A percentile compares a stretch with the other conserved stretches of the same genome.
These are phyloP conservation scores for Phyllotis vaccarum DNA, from an alignment of 2,797 vertebrate genomes.

Conservation along the genomic window DNA sequence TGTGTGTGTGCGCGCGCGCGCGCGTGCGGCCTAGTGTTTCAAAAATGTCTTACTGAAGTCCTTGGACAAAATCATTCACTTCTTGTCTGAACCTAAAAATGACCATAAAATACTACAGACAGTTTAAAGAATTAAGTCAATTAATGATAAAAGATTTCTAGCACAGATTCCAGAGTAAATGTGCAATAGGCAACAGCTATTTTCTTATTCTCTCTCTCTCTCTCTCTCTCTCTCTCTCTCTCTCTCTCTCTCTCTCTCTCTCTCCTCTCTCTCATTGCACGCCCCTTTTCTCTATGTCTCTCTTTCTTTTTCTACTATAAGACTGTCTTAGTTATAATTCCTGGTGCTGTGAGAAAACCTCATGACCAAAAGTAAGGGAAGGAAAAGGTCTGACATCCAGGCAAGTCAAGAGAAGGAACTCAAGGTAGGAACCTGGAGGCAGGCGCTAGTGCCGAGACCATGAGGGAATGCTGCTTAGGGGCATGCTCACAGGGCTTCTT, in stretches of 20 bases:
- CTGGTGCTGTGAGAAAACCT: not conserved
- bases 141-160: not conserved
- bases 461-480: too few relatives aligned
- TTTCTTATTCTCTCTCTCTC: not conserved
- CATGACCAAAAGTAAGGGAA: not conserved
- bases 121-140: not conserved
- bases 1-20: not conserved
- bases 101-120: not conserved
- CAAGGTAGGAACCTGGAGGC: not conserved
- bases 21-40: too few relatives aligned
- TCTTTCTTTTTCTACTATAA: not conserved
- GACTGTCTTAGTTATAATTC: not conserved
- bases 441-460: too few relatives aligned
- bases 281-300: too few relatives aligned
- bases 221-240: too few relatives aligned
- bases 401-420: not conserved
- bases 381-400: not conserved
- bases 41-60: constrained; percentile 6
- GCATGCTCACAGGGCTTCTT: too few relatives aligned
- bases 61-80: not conserved
- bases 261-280: not conserved
- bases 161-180: not conserved
- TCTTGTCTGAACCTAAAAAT: constrained; percentile 6
- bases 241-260: not conserved
- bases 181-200: not conserved